Conservation (phyloP, 1,140 invertebrate species). For the Hermetia illucens region DNA sequence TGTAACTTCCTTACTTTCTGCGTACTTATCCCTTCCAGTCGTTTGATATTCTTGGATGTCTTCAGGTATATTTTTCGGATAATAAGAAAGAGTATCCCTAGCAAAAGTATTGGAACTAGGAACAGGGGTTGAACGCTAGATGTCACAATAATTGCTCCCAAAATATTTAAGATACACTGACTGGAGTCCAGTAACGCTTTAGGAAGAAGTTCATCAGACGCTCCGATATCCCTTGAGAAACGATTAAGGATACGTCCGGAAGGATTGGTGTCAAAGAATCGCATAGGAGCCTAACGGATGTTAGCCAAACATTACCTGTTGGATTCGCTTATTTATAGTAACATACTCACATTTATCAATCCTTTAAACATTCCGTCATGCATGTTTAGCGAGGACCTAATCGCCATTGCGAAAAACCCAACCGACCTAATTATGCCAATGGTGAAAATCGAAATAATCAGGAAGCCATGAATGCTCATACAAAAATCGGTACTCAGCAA, state of each 20-base stretch:
- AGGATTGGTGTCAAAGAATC: constrained; percentile 68
- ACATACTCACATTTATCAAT: neutral
- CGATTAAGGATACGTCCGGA: constrained; percentile 58
- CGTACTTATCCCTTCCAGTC: constrained; percentile 68
- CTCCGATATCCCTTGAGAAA: constrained; percentile 65
- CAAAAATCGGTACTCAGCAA: constrained; percentile 16
- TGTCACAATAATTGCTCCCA: constrained; percentile 48
- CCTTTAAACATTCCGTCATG: constrained; percentile 5
- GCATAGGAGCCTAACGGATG: constrained; percentile 1
- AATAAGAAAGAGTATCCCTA: constrained; percentile 54
- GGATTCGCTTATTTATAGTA: neutral
- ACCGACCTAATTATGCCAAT: constrained; percentile 16
- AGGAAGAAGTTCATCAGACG: constrained; percentile 76
- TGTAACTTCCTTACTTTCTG: constrained; percentile 3
- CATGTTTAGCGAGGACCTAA: constrained; percentile 3
- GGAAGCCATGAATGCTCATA: constrained; percentile 35
- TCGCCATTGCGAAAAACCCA: constrained; percentile 1
- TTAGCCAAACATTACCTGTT: neutral
- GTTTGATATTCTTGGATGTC: constrained; percentile 71
- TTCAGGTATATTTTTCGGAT: constrained; percentile 64
- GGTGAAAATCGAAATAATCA: constrained; percentile 34
- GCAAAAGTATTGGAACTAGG: constrained; percentile 47
- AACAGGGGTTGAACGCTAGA: constrained; percentile 61
- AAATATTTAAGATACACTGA: constrained; percentile 46
- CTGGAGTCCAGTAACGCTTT: constrained; percentile 61